A percentile compares a stretch with the other conserved stretches of the same genome.
Conservation (phyloP, 1,140 invertebrate species). For the Conus betulinus region DNA sequence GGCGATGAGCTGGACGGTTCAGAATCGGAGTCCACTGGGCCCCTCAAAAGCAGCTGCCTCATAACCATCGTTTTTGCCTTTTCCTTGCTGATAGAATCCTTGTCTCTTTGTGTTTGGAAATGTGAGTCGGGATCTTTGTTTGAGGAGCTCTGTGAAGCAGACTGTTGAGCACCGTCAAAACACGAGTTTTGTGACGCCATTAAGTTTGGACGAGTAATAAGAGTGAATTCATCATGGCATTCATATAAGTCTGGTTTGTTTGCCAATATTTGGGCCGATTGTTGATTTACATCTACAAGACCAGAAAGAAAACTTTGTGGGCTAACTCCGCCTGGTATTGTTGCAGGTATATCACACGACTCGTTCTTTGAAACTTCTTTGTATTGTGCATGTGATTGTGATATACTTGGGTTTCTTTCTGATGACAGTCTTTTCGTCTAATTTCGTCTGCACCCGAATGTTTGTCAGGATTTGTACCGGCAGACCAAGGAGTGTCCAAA, state of each 20-base stretch:
- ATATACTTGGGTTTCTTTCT: neutral
- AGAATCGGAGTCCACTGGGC: neutral
- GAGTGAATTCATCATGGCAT: no score
- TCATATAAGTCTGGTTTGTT: neutral
- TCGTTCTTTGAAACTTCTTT: neutral
- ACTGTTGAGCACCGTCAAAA: neutral
- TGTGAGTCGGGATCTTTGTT: neutral
- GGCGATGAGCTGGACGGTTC: neutral
- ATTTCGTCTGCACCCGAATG: neutral
- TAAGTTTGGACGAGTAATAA: no score
- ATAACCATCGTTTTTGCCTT: neutral
- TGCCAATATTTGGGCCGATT: neutral
- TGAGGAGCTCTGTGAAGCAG: neutral
- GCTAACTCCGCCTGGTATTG: neutral
- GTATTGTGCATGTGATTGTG: neutral
- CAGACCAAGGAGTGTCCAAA: neutral
- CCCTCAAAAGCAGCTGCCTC: conserved; percentile 9
- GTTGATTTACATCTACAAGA: neutral
- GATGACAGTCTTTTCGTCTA: neutral
- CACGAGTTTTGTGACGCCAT: neutral
- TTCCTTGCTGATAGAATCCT: neutral
- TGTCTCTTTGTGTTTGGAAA: neutral
- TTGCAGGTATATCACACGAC: neutral
- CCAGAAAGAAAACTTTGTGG: neutral
- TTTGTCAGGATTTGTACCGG: neutral